Evolutionary conservation across 2,888 invertebrate species (phyloP), one percentile per base, ranked within the genome.

Genomic region (Cephus pulcher): DNA sequence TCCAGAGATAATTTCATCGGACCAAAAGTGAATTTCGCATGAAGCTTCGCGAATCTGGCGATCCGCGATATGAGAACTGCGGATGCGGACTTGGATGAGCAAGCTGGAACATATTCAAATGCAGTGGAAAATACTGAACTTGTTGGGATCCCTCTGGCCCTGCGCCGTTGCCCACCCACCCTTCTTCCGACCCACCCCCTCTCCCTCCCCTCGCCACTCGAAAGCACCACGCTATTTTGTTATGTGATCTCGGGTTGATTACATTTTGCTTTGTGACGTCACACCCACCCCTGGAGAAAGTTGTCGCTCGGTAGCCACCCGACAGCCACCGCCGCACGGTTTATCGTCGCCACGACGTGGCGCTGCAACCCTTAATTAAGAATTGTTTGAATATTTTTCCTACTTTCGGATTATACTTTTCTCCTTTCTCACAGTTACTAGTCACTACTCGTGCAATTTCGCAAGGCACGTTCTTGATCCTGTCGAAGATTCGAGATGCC

Each of bases 181-280:
- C 11, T 32, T 1, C 32, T 32, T 32, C 32, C 32, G 32, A 32
- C 30, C 12, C 11, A 32, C 70, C 73, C 34, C n/a, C n/a, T 73
- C 12, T 34, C 1, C 12, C 15, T 9, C 6, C 12, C 15, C 75
- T 37, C 69, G 79, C 73, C 69, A 77, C 76, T 75, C 80, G 77
- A 80, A 80, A 75, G 73, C 34, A 75, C 74, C 33, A 75, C 76
- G 73, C 75, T 80, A 75, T 82, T 80, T 82, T 79, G 79, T 76
- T 80, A 76, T 70, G 73, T 77, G 71, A 69, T 79, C 78, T 70
- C 71, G 79, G 78, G 78, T 84, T 84, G 83, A 84, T 84, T 82
- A 83, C 82, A 78, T 82, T 84, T 78, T 80, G 79, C 78, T 84
- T 82, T 84, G 82, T 83, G 81, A 84, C 80, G 74, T 77, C 76